phyloP scores from a whole-genome alignment of 2,113 vertebrate species.

The Protomyctophum bolini region DNA sequence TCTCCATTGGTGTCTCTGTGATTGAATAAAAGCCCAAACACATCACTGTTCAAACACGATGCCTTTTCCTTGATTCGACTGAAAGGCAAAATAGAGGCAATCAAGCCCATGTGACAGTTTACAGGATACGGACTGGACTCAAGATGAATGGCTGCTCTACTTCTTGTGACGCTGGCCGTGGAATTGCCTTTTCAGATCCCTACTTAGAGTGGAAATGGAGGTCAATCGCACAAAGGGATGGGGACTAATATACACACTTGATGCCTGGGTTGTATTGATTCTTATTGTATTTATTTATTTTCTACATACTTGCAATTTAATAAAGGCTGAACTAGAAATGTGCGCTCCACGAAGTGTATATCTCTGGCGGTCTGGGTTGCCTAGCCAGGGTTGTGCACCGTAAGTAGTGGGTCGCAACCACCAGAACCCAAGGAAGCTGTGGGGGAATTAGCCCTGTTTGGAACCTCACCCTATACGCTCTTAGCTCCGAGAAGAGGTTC shows the following conservation, averaged over 20 bases:
- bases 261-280: conserved; percentile 5
- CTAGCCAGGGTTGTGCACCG: too few species aligned
- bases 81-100: conserved; percentile 33
- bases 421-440: too few species aligned
- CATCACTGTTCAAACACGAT: not conserved
- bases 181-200: conserved; percentile 32
- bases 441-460: too few species aligned
- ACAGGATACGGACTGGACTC: not conserved
- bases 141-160: conserved; percentile 35
- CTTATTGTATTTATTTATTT: not conserved
- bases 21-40: conserved; percentile 16
- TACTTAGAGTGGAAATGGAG: conserved; percentile 26
- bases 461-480: too few species aligned
- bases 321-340: not conserved
- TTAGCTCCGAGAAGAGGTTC: too few species aligned
- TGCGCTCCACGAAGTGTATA: too few species aligned
- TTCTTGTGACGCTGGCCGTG: not conserved
- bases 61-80: not conserved
- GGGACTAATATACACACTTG: conserved; percentile 1
- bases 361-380: too few species aligned
- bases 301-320: not conserved
- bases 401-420: too few species aligned
- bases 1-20: not conserved
- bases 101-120: conserved; percentile 19
- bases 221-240: not conserved